phyloP scores from a whole-genome alignment of 2,888 invertebrate genomes.

The Portevinia maculata region DNA sequence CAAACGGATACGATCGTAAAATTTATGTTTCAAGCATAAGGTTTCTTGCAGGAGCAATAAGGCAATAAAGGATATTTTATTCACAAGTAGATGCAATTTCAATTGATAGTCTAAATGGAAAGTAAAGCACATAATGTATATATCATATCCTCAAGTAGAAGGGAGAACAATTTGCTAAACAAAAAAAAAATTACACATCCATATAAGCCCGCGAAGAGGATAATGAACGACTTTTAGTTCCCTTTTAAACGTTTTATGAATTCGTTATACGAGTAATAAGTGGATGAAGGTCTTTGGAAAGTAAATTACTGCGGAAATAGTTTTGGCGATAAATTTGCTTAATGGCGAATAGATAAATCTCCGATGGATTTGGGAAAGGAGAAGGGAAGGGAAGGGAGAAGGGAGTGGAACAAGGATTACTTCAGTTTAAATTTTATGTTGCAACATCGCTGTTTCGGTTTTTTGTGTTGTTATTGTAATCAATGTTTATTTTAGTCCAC shows the following conservation, averaged over 20 bases:
- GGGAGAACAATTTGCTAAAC: background rate
- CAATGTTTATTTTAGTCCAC: too few relatives aligned
- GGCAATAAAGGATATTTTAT: slow-evolving; percentile 69
- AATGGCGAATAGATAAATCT: background rate
- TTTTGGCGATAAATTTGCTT: background rate
- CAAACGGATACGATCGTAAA: slow-evolving; percentile 53
- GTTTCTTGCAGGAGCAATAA: slow-evolving; percentile 35
- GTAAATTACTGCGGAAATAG: slow-evolving; percentile 3
- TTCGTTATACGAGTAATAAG: background rate
- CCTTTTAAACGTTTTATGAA: background rate
- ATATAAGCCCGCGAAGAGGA: slow-evolving; percentile 42
- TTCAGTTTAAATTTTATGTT: too few relatives aligned
- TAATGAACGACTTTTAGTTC: slow-evolving; percentile 52
- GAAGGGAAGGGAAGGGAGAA: too few relatives aligned
- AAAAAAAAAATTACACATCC: slow-evolving; percentile 18
- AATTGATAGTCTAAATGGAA: slow-evolving; percentile 56
- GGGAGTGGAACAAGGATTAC: too few relatives aligned
- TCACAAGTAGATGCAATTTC: slow-evolving; percentile 61
- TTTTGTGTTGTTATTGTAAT: too few relatives aligned
- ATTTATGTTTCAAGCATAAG: slow-evolving; percentile 63
- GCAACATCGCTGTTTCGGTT: too few relatives aligned
- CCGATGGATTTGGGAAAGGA: background rate
- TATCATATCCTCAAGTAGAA: slow-evolving; percentile 18
- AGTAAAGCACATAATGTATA: background rate
- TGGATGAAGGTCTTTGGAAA: background rate